These are phyloP conservation scores for Serranus cabrilla DNA, from an alignment of 2,797 vertebrate genomes.

Conservation along the genomic window DNA sequence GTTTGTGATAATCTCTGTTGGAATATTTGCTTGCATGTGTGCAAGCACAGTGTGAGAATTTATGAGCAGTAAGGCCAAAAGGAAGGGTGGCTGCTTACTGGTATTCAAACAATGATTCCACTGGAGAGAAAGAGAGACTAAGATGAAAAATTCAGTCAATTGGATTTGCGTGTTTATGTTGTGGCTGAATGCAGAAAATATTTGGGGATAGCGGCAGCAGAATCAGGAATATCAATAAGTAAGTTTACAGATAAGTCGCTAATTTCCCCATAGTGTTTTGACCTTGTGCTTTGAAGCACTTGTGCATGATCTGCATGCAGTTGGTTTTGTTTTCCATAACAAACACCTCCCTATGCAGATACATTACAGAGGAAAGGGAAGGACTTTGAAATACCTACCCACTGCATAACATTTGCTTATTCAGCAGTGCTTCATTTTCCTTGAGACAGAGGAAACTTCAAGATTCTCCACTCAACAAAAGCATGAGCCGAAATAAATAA, in stretches of 20 bases:
- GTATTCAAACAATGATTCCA: conserved; percentile 73
- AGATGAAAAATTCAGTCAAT: conserved; percentile 53
- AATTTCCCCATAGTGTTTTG: conserved; percentile 80
- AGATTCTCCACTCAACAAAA: conserved; percentile 78
- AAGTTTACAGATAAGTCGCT: conserved; percentile 73
- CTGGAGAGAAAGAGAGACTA: conserved; percentile 53
- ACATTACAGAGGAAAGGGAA: conserved; percentile 77
- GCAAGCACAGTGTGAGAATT: neutral
- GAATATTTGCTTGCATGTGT: conserved; percentile 29
- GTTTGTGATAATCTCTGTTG: conserved; percentile 42
- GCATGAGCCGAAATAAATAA: conserved; percentile 83
- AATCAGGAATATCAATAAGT: conserved; percentile 75
- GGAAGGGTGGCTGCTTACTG: conserved; percentile 52
- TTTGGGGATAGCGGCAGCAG: conserved; percentile 53
- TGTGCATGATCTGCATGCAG: conserved; percentile 78
- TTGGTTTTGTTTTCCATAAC: conserved; percentile 81
- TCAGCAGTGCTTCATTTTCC: conserved; percentile 81
- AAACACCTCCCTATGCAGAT: conserved; percentile 76
- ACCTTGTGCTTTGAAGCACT: conserved; percentile 81
- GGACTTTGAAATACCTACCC: conserved; percentile 79
- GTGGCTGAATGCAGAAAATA: conserved; percentile 68
- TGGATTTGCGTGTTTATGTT: conserved; percentile 79
- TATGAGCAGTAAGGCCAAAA: conserved; percentile 58
- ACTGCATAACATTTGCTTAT: conserved; percentile 83
- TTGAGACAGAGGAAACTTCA: conserved; percentile 78